Base-by-base conservation (phyloP, 2,113 vertebrate species). In the Heptranchias perlo region DNA sequence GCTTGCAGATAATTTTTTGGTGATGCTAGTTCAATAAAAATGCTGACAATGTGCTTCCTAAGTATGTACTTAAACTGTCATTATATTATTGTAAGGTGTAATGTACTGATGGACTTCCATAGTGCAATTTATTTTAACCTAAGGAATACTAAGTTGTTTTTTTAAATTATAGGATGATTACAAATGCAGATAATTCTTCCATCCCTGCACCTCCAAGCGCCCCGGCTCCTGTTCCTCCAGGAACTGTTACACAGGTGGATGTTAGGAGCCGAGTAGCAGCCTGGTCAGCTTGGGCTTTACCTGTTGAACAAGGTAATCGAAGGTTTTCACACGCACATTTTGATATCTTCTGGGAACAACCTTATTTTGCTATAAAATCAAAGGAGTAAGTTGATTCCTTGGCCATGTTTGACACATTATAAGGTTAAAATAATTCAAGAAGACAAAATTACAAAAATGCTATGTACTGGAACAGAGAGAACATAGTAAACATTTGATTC, bases 161-260 rank as follows among this genome's bases (percentile, higher is more conserved):
- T 23, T 49, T 73, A 94, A 31, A 14, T 58, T 87, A 6, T 54
- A 99, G 99, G 96, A 98, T 98, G 98, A 99, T 99, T 87, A 98
- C 98, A 92, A 99, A 98, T 96, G 98, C 98, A 0, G 98, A 99
- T 89, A 31, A 44, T 82, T 64, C 95, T 11, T 91, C 97, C 78
- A 99, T 99, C 96, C 99, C 99, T 0, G 99, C 99, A 0, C 99
- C 99, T 0, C 99, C 99, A 0, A 97, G 97, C 2, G 98, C 98
- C 0, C 98, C 99, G 0, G 99, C 99, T 93, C 99, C 99, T 0
- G 97, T 97, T 5, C 98, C 98, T 0, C 99, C 99, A 0, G 97
- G 97, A 0, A 97, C 98, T 0, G n/a, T 98, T 96, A 98, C 97
- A 7, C 98, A 98, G 96, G 97, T 98, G 97, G 99, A 99, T 0